A percentile compares a stretch with the other conserved stretches of the same genome.
These are phyloP conservation scores for Bombus consobrinus DNA, from an alignment of 1,140 invertebrate genomes.

Conservation along the genomic window DNA sequence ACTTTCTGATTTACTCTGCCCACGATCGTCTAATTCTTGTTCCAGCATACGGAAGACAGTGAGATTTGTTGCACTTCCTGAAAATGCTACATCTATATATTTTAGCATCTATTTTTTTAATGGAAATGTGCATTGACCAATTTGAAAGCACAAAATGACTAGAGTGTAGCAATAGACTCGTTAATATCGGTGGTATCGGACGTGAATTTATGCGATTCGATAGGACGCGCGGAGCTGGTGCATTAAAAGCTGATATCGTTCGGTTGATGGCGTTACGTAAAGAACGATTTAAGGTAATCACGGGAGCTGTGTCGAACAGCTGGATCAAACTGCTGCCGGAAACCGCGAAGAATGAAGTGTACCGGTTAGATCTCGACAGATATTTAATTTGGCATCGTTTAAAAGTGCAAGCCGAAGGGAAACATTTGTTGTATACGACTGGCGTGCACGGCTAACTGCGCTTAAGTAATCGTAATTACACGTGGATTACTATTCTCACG, in stretches of 20 bases:
- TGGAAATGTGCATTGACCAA: neutral
- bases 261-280: slow-evolving; percentile 21
- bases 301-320: neutral
- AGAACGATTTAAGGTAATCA: slow-evolving; percentile 38
- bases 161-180: neutral
- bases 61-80: slow-evolving; percentile 6
- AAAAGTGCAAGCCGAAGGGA: no score
- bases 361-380: neutral
- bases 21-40: neutral
- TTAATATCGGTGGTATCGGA: neutral
- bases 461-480: neutral
- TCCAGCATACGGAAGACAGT: neutral
- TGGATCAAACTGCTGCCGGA: slow-evolving; percentile 2
- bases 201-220: slow-evolving; percentile 20
- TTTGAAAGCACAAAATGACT: slow-evolving; percentile 25
- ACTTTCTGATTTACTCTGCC: slow-evolving; percentile 21
- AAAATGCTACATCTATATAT: neutral
- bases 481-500: neutral
- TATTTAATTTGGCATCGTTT: slow-evolving; percentile 35
- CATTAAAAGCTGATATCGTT: no score
- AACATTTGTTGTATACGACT: neutral
- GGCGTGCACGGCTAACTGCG: neutral
- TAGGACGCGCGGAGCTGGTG: neutral
- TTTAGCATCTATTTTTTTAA: neutral
- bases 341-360: neutral